Percentiles rank a stretch among this genome's conserved stretches.
These are phyloP conservation scores for Cheumatopsyche charites DNA, from an alignment of 1,140 invertebrate species.

Conservation along the genomic window DNA sequence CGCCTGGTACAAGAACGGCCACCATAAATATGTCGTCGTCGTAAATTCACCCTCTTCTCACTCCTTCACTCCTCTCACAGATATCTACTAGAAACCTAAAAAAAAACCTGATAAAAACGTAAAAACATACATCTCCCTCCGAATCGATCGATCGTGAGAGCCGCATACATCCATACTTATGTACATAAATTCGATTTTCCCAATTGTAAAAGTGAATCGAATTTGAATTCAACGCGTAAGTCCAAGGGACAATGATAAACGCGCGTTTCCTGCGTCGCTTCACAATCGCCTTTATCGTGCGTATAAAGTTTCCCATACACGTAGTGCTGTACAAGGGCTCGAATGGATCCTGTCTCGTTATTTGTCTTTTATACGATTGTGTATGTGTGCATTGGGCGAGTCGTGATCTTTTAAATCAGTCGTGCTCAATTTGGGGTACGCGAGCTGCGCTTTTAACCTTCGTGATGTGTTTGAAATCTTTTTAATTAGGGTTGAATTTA, in stretches of 20 bases:
- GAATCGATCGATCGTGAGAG: no score
- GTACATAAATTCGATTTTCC: no score
- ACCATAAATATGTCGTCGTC: conserved; percentile 30
- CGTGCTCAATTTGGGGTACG: no score
- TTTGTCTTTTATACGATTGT: background rate
- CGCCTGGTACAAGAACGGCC: conserved; percentile 31
- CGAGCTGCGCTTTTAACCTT: background rate
- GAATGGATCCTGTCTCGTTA: background rate
- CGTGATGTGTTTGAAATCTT: background rate
- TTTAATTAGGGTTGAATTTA: no score
- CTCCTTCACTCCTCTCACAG: background rate
- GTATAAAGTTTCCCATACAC: background rate
- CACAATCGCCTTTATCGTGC: background rate
- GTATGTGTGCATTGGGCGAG: background rate
- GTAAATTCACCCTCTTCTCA: conserved; percentile 27
- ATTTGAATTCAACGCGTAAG: no score
- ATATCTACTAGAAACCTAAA: no score
- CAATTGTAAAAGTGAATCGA: no score
- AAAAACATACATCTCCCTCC: no score
- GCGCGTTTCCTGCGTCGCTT: conserved; percentile 1
- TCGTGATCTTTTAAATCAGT: background rate
- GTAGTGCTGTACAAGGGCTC: background rate
- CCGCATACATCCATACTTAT: no score
- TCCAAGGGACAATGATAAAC: background rate
- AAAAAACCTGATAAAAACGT: no score